Conservation (phyloP, 1,140 invertebrate genomes). For the Condylostylus longicornis region DNA sequence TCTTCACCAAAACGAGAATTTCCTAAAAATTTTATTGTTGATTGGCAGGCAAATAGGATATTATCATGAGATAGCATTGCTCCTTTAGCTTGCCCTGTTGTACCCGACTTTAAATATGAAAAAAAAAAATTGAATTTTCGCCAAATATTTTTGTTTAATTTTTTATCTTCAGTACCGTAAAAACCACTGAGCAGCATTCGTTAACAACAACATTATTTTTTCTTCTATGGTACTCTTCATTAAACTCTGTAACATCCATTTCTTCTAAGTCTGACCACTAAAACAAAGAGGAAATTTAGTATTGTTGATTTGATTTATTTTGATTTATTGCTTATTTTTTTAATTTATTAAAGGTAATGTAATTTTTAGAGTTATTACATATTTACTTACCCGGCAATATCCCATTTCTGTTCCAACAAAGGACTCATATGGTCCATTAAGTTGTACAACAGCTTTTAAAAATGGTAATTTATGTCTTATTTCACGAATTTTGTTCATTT, state of each 20-base stretch:
- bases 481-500: slow-evolving; percentile 69
- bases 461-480: slow-evolving; percentile 54
- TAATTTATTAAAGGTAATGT: no score
- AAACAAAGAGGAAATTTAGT: slow-evolving; percentile 10
- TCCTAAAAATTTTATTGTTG: slow-evolving; percentile 21
- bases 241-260: slow-evolving; percentile 50
- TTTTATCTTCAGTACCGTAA: no score
- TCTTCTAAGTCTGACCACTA: no score
- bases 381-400: slow-evolving; percentile 25
- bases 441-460: slow-evolving; percentile 76
- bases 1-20: slow-evolving; percentile 37
- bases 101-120: slow-evolving; percentile 49
- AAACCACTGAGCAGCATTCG: slow-evolving; percentile 74
- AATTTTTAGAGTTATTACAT: no score
- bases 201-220: slow-evolving; percentile 55
- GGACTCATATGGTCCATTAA: slow-evolving; percentile 44
- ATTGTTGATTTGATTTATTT: no score
- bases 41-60: background rate
- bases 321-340: no score
- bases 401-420: slow-evolving; percentile 28
- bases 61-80: slow-evolving; percentile 77
- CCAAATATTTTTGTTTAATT: no score
- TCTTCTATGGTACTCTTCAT: slow-evolving; percentile 49
- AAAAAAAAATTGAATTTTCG: no score
- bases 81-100: slow-evolving; percentile 73